phyloP scores from a whole-genome alignment of 2,797 vertebrate genomes.

The Peromyscus aztecus region DNA sequence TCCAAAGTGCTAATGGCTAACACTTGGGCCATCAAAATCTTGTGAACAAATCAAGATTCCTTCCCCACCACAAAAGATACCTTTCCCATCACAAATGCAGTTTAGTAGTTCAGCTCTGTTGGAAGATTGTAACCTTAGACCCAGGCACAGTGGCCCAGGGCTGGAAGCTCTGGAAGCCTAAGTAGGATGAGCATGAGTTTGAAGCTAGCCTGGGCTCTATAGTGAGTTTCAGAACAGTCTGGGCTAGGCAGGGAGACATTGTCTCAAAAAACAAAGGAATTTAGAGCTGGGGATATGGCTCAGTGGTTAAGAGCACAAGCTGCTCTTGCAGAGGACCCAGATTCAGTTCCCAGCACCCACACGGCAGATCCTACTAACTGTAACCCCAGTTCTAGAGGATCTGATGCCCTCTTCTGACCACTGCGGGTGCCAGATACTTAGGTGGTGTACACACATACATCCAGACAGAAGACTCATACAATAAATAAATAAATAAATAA shows the following conservation, averaged over 20 bases:
- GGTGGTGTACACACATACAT: neutral
- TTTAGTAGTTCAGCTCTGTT: neutral
- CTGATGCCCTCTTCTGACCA: neutral
- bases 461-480: neutral
- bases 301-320: neutral
- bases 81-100: slow-evolving; percentile 8
- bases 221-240: neutral
- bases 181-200: neutral
- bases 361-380: neutral
- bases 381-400: neutral
- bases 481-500: neutral
- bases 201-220: neutral
- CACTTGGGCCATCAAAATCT: slow-evolving; percentile 10
- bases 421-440: too few relatives aligned
- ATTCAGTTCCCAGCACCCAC: neutral
- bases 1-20: slow-evolving; percentile 50
- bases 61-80: slow-evolving; percentile 31
- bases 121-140: neutral
- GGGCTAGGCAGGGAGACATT: neutral
- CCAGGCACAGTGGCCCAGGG: neutral
- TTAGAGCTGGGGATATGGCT: neutral
- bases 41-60: slow-evolving; percentile 35
- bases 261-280: neutral
- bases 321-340: neutral
- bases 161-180: neutral